Evolutionary conservation across 35 echinoderm and acorn worm genomes (phyloP), one percentile per base, ranked within the genome.

Genomic region (Eucidaris tribuloides): DNA sequence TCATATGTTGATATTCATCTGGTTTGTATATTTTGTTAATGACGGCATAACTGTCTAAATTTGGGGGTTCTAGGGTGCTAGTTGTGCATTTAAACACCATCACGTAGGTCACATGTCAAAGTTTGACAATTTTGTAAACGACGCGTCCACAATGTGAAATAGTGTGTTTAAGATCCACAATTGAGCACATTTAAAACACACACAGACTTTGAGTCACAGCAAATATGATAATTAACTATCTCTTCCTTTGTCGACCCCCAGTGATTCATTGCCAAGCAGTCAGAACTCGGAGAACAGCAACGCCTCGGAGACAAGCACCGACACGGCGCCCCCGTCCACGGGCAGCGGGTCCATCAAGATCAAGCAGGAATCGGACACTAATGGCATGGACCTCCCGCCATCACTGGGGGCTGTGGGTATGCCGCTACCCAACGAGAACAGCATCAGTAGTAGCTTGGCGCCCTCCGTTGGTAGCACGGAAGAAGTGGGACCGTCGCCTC

Each of bases 211-310:
- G n/a, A n/a, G n/a, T n/a, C n/a, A n/a, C n/a, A n/a, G n/a, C n/a
- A n/a, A n/a, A n/a, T n/a, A n/a, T n/a, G n/a, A n/a, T n/a, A n/a
- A n/a, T 77, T 6, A 29, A 7, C 17, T 4, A 58, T 82, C 72
- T 56, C 20, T 72, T 58, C 24, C 37, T 79, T 61, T 80, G 3
- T 86, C 25, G 1, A 2, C 24, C 35, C 41, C 0, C 65, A 97
- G 94, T 77, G 94, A 97, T 83, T 89, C 84, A 19, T 76, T 97
- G 61, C 81, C 94, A 20, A 97, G 89, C 36, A 97, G 94, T 71
- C 94, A 97, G 60, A 84, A 97, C 29, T 97, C 94, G 20, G 76
- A 80, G 41, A 90, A 97, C 48, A 92, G 89, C 42, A 92, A 92
- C 46, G 79, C 81, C 1, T 97, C 94, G 3, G 94, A 97, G 70